Base-by-base conservation (phyloP, 2,888 invertebrate species). In the Watsonalla cultraria region DNA sequence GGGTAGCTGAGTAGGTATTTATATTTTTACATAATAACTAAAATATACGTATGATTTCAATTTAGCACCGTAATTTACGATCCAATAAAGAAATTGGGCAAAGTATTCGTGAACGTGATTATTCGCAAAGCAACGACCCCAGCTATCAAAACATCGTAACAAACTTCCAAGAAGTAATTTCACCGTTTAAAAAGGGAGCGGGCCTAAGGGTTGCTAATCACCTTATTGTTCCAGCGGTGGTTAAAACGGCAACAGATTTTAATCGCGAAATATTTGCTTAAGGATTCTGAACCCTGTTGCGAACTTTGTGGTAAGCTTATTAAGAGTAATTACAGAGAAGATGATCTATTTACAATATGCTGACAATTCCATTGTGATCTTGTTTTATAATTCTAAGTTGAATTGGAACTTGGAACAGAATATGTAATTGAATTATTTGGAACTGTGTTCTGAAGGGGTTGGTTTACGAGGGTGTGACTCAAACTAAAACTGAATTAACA, bases 201-300 rank as follows among this genome's bases (percentile, higher is more conserved):
- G 73, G 71, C 76, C 73, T 67, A 68, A 77, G 78, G 78, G 82
- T 72, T 67, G 75, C 77, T 81, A 80, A 82, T 81, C 76, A 79
- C 76, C 76, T 72, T 72, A 79, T 82, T 81, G 79, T 82, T 78
- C 68, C 70, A 71, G 64, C 58, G 64, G 63, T 66, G 67, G 62
- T 56, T 65, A 65, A 65, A 68, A 70, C 61, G 60, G 68, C 67
- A 70, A 64, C 69, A 70, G 68, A 70, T 66, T 68, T 68, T 72
- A 67, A 74, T 68, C 68, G 54, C 52, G 15, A 61, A 68, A 69
- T 73, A 61, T 68, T 65, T 56, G 56, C 60, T 65, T 67, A 58
- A 37, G 51, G 8, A 7, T 14, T 51, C 57, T 58, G 59, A 61
- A 59, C 57, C 48, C 37, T 37, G 14, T 39, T 11, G 24, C 24